Evolutionary conservation across 2,113 vertebrate genomes (phyloP).

Genomic region (Pteronura brasiliensis): DNA sequence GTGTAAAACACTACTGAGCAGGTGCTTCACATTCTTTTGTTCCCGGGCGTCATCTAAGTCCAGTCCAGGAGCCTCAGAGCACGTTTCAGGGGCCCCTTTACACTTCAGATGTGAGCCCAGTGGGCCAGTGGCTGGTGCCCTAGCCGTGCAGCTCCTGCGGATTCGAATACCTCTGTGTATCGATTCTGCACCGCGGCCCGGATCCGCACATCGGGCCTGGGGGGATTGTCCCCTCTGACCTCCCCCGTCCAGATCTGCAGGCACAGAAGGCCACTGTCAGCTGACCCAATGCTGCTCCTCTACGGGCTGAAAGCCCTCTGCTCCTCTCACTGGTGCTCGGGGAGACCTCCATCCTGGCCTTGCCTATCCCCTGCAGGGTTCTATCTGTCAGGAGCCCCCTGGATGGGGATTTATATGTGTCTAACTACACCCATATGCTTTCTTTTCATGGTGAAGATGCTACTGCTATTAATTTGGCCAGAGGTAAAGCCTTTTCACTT

Average conservation of each 20-base stretch:
- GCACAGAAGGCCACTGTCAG: not conserved
- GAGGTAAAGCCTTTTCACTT: not conserved
- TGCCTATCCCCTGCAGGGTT: not conserved
- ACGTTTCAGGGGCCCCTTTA: accelerated
- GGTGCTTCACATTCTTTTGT: not conserved
- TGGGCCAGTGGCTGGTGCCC: not conserved
- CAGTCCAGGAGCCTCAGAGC: accelerated
- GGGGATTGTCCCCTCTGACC: not conserved
- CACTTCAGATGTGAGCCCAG: not conserved
- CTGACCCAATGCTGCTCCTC: too few relatives aligned
- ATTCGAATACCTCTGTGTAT: not conserved
- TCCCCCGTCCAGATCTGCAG: accelerated
- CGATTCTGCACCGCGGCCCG: accelerated
- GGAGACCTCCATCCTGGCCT: accelerated
- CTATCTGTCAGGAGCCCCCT: not conserved
- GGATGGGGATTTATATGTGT: not conserved
- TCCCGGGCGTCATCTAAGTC: accelerated
- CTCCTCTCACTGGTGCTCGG: not conserved
- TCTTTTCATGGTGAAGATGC: not conserved
- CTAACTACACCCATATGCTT: not conserved
- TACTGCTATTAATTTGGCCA: not conserved
- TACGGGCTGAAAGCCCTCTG: not conserved
- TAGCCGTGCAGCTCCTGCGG: not conserved
- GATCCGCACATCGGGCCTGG: accelerated
- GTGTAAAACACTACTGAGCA: accelerated